Evolutionary conservation across 2,113 vertebrate genomes (phyloP), one percentile per base, ranked within the genome.

Genomic region (Hoplias malabaricus): DNA sequence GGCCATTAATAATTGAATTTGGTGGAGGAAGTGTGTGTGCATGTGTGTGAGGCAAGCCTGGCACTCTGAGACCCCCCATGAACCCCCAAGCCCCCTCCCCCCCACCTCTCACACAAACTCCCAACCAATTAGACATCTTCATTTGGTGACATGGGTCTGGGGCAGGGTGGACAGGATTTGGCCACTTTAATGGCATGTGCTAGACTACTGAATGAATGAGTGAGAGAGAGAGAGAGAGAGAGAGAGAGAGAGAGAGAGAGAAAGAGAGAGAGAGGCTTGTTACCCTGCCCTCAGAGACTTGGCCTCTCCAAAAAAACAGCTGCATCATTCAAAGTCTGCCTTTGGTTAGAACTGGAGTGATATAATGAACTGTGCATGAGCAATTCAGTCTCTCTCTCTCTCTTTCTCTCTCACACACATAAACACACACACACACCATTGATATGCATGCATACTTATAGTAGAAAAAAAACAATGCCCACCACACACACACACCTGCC

Each of bases 1-100:
- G 94, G 91, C 94, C 93, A 98, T 98, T 95, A 98, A 96, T 97
- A 96, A 98, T 97, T 98, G 93, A 96, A 97, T 98, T 63, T 95
- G 90, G 92, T 94, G 94, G 92, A 93, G 92, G 92, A 90, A 93
- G 89, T 86, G 89, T 92, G 91, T 90, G 86, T 81, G 88, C 78
- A 83, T 86, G 83, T 80, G 88, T 84, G 81, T 56, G 63, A 21
- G 43, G 23, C n/a, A 53, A 65, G 69, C 33, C 70, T 82, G 36
- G 79, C 73, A 82, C 36, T 74, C 69, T 74, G 91, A 9, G 53
- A 72, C 88, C 91, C 92, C 92, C 93, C n/a, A n/a, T 91, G 92
- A 92, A 91, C n/a, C n/a, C n/a, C n/a, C n/a, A 93, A 95, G 93
- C 94, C 94, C 46, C 93, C 93, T 96, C 94, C 96, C 94, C 95